Evolutionary conservation across 2,113 vertebrate genomes (phyloP), one percentile per base, ranked within the genome.

Genomic region (Dissostichus mawsoni): DNA sequence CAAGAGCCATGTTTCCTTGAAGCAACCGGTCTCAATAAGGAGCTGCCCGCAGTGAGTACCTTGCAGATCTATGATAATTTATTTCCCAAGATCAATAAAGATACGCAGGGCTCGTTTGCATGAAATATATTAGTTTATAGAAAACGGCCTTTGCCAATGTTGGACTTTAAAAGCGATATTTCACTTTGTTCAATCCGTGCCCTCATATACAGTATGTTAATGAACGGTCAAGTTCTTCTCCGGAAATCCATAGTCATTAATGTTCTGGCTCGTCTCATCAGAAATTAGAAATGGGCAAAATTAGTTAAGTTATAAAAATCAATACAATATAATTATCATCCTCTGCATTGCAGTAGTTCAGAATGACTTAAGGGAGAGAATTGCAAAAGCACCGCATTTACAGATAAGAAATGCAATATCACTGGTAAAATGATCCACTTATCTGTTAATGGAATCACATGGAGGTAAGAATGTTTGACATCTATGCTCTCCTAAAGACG

Each of bases 241-340:
- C n/a, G 50, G 45, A 83, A 86, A 91, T 89, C 80, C 76, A 89
- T 76, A 84, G 75, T 85, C 76, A 84, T 81, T 84, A 78, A 80
- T 84, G 69, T 62, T 68, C 2, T 1, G 61, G 65, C 45, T 83
- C 69, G 61, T 73, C 82, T 80, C 66, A 76, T 89, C 74, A 76
- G 67, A 89, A 84, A 85, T 88, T 72, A 83, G 76, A 80, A 78
- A 84, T 55, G 73, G 53, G 71, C 55, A 57, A 80, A 84, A 81
- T 83, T 53, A 74, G 75, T 80, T 80, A 67, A 80, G 63, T 63
- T 79, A 23, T 63, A 71, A 69, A 83, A 87, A 87, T 86, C 79
- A 65, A 85, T 87, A 45, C 41, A 79, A 45, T 58, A 71, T 71
- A 69, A 83, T 80, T 74, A 80, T 86, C 68, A 72, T 74, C 63